These are phyloP conservation scores for Hetaerina titia DNA, from an alignment of 2,888 invertebrate species.

Conservation along the genomic window DNA sequence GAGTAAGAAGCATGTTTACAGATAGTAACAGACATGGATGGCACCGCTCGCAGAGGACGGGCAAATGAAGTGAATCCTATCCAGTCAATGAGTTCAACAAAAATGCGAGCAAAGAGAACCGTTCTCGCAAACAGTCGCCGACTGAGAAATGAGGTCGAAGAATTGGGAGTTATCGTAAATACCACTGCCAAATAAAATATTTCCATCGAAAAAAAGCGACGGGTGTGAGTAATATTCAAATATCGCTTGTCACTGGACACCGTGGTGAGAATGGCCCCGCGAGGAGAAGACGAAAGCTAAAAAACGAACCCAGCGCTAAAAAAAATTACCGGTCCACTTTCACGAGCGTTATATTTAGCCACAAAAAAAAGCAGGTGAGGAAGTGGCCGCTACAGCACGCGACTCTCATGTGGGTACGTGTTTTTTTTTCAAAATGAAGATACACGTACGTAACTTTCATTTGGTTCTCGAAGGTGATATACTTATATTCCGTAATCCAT, in stretches of 20 bases:
- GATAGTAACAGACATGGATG: neutral
- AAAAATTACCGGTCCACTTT: neutral
- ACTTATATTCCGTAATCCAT: neutral
- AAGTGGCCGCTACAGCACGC: neutral
- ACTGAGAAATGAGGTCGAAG: neutral
- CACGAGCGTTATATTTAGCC: neutral
- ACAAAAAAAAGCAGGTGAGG: neutral
- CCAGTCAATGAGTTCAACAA: neutral
- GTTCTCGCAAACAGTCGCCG: neutral
- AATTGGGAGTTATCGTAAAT: neutral
- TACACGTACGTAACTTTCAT: neutral
- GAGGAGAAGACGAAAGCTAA: neutral
- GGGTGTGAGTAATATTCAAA: neutral
- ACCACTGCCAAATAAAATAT: neutral
- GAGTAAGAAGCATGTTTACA: no score
- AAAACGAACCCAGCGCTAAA: neutral
- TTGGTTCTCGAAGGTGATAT: neutral
- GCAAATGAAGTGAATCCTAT: neutral
- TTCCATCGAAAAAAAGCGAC: neutral
- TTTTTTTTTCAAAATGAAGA: neutral
- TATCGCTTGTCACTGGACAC: neutral
- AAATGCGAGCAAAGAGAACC: neutral
- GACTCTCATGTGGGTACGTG: neutral
- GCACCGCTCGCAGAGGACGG: neutral
- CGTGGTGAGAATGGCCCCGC: neutral